phyloP scores from a whole-genome alignment of 2,888 invertebrate species.

The Zaprionus obscuricornis region DNA sequence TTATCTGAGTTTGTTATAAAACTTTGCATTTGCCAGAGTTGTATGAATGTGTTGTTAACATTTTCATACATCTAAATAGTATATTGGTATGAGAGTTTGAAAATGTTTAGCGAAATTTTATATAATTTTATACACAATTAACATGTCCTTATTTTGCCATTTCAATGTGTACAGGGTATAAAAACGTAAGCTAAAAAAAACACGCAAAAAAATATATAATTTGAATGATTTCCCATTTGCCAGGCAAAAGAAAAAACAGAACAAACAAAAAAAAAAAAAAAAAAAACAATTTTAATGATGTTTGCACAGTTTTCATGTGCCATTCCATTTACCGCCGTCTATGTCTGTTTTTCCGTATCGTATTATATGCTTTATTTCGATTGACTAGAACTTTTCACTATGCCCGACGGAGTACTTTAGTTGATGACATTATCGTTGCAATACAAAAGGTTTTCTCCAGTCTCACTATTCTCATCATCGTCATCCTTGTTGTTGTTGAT shows the following conservation, averaged over 20 bases:
- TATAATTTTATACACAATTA: neutral
- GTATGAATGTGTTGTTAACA: too few species aligned
- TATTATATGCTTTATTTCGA: slow-evolving; percentile 67
- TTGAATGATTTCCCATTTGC: slow-evolving; percentile 67
- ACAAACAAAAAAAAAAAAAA: neutral
- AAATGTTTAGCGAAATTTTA: neutral
- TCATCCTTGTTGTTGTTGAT: neutral
- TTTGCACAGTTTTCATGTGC: slow-evolving; percentile 55
- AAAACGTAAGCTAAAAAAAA: neutral
- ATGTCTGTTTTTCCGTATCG: slow-evolving; percentile 16
- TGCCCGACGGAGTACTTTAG: slow-evolving; percentile 73
- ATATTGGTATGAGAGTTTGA: neutral
- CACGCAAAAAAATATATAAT: slow-evolving; percentile 39
- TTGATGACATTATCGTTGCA: slow-evolving; percentile 72
- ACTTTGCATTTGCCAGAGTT: too few species aligned
- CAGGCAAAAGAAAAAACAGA: slow-evolving; percentile 13
- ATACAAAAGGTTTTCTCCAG: slow-evolving; percentile 58
- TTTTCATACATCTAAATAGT: too few species aligned
- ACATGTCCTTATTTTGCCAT: neutral
- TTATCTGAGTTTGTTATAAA: too few species aligned
- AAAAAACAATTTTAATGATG: slow-evolving; percentile 67
- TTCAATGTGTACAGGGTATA: too few species aligned
- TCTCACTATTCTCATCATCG: slow-evolving; percentile 7
- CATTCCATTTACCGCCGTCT: slow-evolving; percentile 33
- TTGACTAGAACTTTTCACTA: slow-evolving; percentile 73